Evolutionary conservation across 2,113 vertebrate genomes (phyloP).

Genomic region (Papio anubis): DNA sequence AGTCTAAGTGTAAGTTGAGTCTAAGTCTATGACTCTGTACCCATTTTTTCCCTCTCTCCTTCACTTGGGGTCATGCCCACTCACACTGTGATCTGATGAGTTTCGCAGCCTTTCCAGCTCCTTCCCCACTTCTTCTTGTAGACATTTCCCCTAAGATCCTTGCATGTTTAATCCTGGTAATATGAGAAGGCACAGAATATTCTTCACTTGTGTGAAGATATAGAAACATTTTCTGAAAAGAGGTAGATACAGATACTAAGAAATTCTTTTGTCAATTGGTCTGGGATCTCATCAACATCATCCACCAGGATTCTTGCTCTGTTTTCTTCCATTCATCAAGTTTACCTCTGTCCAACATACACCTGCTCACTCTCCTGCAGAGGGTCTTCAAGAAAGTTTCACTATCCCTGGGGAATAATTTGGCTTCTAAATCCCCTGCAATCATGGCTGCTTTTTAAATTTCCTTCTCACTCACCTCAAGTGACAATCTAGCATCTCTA

Average conservation of each 20-base stretch:
- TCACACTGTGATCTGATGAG: fast-evolving
- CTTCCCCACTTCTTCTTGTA: neutral
- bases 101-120: neutral
- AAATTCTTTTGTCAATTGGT: neutral
- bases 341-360: neutral
- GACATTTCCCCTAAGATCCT: neutral
- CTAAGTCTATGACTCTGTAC: neutral
- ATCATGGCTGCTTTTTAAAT: neutral
- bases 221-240: neutral
- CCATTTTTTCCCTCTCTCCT: neutral
- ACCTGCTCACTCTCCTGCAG: neutral
- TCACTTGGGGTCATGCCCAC: neutral
- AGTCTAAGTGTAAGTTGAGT: neutral
- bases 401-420: neutral
- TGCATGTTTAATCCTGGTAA: neutral
- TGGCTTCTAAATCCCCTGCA: neutral
- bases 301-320: neutral
- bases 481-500: too few relatives aligned
- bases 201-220: neutral
- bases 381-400: neutral
- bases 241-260: neutral
- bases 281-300: neutral
- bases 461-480: neutral
- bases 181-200: neutral
- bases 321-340: neutral